Evolutionary conservation across 1,140 invertebrate genomes (phyloP), one percentile per base, ranked within the genome.

Genomic region (Apis florea): DNA sequence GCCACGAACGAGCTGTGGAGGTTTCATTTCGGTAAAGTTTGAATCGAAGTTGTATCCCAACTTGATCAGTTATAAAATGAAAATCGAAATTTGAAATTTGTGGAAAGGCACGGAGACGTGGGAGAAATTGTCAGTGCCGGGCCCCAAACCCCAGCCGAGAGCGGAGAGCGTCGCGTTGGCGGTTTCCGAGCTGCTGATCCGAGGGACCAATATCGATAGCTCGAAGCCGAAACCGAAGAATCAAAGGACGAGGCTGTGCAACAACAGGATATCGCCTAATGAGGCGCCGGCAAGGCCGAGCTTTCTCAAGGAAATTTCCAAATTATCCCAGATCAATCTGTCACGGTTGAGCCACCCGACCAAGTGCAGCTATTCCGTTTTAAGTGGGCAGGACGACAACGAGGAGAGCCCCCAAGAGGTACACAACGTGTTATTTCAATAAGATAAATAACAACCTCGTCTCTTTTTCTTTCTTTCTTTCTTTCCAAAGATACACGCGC

Each of bases 1-100:
- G 94, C 96, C 13, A 95, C 95, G 24, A 97, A 97, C 91, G 97
- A 98, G 88, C 92, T 98, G 2, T 98, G 97, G 97, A 95, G 96
- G 91, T 98, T 97, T 94, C 96, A 97, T 93, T 98, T 98, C 91
- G 96, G 97, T 97, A 95, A 75, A 26, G 3, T 3, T 12, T 53
- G 8, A 24, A 61, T n/a, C n/a, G n/a, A n/a, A n/a, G n/a, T n/a
- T n/a, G n/a, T n/a, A n/a, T n/a, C n/a, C n/a, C n/a, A n/a, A n/a
- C n/a, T 53, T 15, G 51, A 15, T 15, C 12, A 53, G 12, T 53
- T 13, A 53, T 53, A 13, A 53, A 53, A 53, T 53, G 11, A 12
- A 53, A 53, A 12, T 12, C 51, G 51, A 15, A 53, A 11, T 53
- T 53, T 15, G 49, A 56, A 71, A 49, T 54, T 92, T 91, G 13